Evolutionary conservation across 2,113 vertebrate species (phyloP).

Genomic region (Alligator sinensis): DNA sequence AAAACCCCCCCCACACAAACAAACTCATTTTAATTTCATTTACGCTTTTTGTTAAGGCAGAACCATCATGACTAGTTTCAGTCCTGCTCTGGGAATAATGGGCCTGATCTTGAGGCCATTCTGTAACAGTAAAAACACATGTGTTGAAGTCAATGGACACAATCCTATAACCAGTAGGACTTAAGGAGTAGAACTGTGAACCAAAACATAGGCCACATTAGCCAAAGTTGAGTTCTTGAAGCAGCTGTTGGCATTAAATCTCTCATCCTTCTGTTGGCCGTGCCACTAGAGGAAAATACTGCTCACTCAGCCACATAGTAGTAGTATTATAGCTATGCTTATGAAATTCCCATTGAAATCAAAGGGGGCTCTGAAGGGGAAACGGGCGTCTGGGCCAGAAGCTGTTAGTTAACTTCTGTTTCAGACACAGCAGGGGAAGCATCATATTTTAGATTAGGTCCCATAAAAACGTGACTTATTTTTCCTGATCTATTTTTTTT

Average conservation of each 20-base stretch:
- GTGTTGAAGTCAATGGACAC: background rate
- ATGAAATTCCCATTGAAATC: background rate
- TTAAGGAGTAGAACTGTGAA: background rate
- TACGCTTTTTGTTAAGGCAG: background rate
- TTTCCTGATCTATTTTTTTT: background rate
- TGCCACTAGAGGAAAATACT: background rate
- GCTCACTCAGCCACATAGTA: background rate
- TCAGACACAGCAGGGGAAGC: background rate
- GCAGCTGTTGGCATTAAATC: background rate
- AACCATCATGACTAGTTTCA: background rate
- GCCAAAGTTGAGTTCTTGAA: background rate
- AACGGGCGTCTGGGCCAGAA: background rate
- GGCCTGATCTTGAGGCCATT: rapidly evolving
- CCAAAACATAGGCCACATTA: background rate
- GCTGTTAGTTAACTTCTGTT: background rate
- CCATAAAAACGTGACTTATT: background rate
- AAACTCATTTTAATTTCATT: too few relatives aligned
- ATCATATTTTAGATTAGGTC: background rate
- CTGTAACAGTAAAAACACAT: background rate
- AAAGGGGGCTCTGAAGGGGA: background rate
- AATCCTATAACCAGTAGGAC: background rate
- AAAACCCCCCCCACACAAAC: too few relatives aligned
- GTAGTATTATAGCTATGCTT: too few relatives aligned
- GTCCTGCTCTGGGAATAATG: background rate
- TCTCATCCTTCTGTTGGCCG: background rate